phyloP scores from a whole-genome alignment of 1,140 invertebrate species.

The Saxidomus purpurata region DNA sequence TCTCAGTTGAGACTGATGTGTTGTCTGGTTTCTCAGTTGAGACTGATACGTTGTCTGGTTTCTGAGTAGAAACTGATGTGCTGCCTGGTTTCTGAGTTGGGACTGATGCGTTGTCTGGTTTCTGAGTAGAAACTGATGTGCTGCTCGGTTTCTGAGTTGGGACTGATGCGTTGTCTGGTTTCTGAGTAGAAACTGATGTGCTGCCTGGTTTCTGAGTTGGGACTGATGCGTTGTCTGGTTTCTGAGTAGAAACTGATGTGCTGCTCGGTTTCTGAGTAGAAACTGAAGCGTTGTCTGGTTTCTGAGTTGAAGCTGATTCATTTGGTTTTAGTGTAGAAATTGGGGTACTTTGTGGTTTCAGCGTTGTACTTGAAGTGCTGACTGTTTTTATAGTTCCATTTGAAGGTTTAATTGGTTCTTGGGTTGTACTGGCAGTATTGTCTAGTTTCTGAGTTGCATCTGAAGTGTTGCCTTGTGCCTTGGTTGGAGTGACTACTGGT shows the following conservation, averaged over 20 bases:
- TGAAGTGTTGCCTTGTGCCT: background rate
- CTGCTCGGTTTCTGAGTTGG: background rate
- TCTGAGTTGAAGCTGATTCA: background rate
- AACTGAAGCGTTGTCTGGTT: background rate
- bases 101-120: background rate
- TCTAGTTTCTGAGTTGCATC: background rate
- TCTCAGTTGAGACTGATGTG: background rate
- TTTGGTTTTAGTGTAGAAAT: background rate
- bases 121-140: background rate
- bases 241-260: background rate
- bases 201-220: background rate
- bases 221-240: background rate
- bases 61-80: background rate
- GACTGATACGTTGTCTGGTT: background rate
- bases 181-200: background rate
- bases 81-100: background rate
- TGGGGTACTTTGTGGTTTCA: background rate
- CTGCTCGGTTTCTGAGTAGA: background rate
- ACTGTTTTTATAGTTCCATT: no score
- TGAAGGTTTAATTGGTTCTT: no score
- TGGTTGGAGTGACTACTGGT: background rate
- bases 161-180: background rate
- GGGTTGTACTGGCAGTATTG: background rate
- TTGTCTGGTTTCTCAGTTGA: background rate
- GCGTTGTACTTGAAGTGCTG: background rate